phyloP scores from a whole-genome alignment of 2,888 invertebrate genomes.

The Perithous albicinctus region DNA sequence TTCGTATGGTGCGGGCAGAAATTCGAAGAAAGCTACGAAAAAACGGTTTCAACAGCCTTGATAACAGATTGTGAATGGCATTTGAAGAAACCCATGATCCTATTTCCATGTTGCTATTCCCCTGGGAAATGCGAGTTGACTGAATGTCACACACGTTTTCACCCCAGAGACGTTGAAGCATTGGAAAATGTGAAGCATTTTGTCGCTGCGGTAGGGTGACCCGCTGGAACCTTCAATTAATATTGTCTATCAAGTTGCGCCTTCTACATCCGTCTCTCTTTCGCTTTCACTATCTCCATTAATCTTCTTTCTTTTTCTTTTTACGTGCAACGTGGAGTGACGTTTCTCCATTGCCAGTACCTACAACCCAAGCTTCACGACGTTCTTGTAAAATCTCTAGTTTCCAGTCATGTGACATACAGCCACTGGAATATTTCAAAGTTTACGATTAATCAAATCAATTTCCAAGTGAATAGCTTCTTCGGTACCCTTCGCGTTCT shows the following conservation, averaged over 20 bases:
- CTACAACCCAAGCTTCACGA: background rate
- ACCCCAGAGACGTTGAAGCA: slow-evolving; percentile 52
- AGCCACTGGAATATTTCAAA: background rate
- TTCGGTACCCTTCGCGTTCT: background rate
- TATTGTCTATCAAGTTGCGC: slow-evolving; percentile 61
- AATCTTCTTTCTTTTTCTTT: slow-evolving; percentile 27
- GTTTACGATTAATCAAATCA: slow-evolving; percentile 13
- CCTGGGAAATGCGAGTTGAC: background rate
- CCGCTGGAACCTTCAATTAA: slow-evolving; percentile 68
- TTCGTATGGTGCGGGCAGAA: no score
- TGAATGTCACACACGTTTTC: background rate
- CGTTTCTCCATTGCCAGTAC: background rate
- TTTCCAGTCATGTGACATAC: slow-evolving; percentile 3
- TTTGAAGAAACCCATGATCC: background rate
- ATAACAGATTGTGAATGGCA: background rate
- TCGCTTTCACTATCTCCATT: slow-evolving; percentile 9
- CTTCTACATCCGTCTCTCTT: slow-evolving; percentile 28
- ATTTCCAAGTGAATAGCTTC: background rate
- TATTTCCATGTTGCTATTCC: background rate
- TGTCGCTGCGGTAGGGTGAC: slow-evolving; percentile 54
- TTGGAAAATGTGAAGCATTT: slow-evolving; percentile 68
- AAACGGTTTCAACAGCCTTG: no score
- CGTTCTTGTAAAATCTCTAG: slow-evolving; percentile 3
- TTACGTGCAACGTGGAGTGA: background rate
- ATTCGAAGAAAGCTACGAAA: no score